Conservation (phyloP, 2,888 invertebrate genomes). For the Meteorus colon region DNA sequence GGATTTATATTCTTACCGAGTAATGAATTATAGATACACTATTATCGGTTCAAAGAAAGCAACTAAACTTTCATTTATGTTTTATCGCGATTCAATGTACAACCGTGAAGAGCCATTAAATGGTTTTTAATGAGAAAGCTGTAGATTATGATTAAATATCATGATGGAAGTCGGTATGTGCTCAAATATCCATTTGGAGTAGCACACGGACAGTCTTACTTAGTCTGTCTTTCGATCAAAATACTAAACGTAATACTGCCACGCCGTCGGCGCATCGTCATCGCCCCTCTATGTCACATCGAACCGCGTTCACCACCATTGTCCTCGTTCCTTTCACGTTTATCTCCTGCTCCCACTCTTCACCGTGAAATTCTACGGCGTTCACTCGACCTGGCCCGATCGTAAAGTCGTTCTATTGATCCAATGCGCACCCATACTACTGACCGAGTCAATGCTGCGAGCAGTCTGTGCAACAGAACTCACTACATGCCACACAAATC, state of each 20-base stretch:
- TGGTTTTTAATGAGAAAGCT: background rate
- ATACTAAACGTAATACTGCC: constrained; percentile 52
- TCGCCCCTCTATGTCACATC: constrained; percentile 45
- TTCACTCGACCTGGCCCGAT: constrained; percentile 14
- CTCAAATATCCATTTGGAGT: constrained; percentile 39
- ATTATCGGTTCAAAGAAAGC: background rate
- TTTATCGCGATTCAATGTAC: background rate
- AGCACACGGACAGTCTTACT: constrained; percentile 42
- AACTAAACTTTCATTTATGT: background rate
- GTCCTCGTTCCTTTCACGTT: constrained; percentile 35
- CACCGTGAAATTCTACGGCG: constrained; percentile 18
- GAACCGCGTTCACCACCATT: constrained; percentile 4
- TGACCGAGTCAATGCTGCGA: background rate
- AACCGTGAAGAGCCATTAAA: background rate
- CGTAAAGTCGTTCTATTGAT: constrained; percentile 54
- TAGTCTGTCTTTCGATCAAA: constrained; percentile 55
- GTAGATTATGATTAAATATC: background rate
- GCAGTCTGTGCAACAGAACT: background rate
- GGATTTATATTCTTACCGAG: background rate
- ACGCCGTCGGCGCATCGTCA: constrained; percentile 53
- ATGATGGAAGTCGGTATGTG: background rate
- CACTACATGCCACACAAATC: background rate
- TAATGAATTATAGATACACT: background rate
- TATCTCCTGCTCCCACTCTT: constrained; percentile 35
- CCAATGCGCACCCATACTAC: constrained; percentile 55